A percentile compares a stretch with the other conserved stretches of the same genome.
These are phyloP conservation scores for Pseudochirops cupreus DNA, from an alignment of 2,797 vertebrate species.

Conservation along the genomic window DNA sequence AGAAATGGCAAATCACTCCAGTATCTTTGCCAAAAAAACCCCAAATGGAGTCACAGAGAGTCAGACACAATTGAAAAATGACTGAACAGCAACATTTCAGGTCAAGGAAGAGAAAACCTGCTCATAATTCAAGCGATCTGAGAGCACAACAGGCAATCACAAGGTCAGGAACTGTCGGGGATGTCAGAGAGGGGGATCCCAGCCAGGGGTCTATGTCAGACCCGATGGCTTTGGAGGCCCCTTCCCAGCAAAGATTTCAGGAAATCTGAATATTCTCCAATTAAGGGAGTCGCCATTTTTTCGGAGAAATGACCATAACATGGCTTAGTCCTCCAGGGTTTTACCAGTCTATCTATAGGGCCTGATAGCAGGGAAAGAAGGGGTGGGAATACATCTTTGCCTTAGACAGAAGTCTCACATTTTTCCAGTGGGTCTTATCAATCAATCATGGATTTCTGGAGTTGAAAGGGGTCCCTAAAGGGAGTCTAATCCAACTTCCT, in stretches of 20 bases:
- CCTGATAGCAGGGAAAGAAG: neutral
- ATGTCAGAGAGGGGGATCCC: neutral
- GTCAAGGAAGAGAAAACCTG: neutral
- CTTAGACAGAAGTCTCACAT: conserved; percentile 22
- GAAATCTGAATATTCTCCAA: neutral
- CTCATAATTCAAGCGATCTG: neutral
- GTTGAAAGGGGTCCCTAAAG: neutral
- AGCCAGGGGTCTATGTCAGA: neutral
- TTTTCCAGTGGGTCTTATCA: neutral
- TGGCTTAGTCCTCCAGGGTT: neutral
- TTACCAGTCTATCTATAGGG: neutral
- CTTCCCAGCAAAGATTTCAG: neutral
- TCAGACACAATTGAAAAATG: neutral
- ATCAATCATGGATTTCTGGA: neutral
- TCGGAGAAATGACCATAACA: neutral
- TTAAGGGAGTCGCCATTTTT: neutral
- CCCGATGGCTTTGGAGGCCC: neutral
- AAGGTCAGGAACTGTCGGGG: neutral
- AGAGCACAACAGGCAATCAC: neutral
- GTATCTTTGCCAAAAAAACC: neutral
- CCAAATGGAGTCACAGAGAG: neutral
- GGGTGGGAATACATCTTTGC: neutral
- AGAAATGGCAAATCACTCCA: neutral
- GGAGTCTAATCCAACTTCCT: neutral
- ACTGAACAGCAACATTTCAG: neutral